A percentile compares a stretch with the other conserved stretches of the same genome.
These are phyloP conservation scores for Agrotis segetum DNA, from an alignment of 2,888 invertebrate species.

Conservation along the genomic window DNA sequence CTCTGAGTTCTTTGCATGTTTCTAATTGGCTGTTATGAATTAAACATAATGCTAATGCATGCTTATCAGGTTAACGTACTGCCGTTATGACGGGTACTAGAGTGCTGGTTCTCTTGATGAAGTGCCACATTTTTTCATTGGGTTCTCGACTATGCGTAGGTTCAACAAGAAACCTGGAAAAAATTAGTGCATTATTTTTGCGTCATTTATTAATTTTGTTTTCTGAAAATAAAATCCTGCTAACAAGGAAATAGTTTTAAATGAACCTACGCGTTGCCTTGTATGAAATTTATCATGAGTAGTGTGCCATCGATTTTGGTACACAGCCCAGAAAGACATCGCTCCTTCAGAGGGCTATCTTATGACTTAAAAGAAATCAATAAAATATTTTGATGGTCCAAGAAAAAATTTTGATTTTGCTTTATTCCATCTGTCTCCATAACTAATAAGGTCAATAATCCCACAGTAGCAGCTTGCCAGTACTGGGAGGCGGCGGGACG, in stretches of 20 bases:
- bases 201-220: not conserved
- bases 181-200: conserved; percentile 10
- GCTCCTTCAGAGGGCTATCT: too few species aligned
- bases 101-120: conserved; percentile 20
- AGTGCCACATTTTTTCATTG: conserved; percentile 29
- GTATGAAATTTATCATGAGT: not conserved
- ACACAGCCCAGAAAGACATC: too few species aligned
- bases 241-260: not conserved
- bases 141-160: conserved; percentile 2
- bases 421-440: not conserved
- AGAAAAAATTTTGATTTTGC: not conserved
- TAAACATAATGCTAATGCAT: conserved; percentile 53
- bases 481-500: conserved; percentile 93
- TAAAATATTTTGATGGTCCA: not conserved
- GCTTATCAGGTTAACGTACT: conserved; percentile 40
- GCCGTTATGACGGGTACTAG: conserved; percentile 40
- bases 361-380: not conserved
- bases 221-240: not conserved
- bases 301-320: not conserved
- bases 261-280: not conserved
- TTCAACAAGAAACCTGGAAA: conserved; percentile 3
- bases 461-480: conserved; percentile 93
- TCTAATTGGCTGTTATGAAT: conserved; percentile 59
- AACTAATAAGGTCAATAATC: conserved; percentile 38
- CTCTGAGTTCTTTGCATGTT: conserved; percentile 54